Evolutionary conservation across 2,888 invertebrate genomes (phyloP).

Genomic region (Drosophila siamana): DNA sequence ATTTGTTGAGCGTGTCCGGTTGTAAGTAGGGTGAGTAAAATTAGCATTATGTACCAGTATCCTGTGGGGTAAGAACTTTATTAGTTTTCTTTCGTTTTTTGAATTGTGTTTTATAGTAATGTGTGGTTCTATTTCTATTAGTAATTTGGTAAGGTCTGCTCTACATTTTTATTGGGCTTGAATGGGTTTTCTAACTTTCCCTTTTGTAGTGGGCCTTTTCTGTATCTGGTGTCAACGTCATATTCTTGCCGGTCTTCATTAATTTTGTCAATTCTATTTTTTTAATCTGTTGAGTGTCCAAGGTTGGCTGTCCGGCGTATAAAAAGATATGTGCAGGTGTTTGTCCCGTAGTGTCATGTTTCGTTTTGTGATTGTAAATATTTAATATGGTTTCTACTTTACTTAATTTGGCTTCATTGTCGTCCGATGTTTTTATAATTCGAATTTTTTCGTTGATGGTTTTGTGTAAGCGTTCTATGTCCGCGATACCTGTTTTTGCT

Average conservation of each 20-base stretch:
- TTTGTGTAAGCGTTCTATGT: background rate
- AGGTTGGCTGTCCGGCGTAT: slow-evolving; percentile 4
- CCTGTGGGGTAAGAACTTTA: background rate
- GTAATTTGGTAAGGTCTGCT: background rate
- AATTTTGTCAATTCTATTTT: background rate
- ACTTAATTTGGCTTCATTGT: slow-evolving; percentile 2
- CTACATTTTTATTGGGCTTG: background rate
- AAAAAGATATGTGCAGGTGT: slow-evolving; percentile 3
- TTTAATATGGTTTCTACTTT: background rate
- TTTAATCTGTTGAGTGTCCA: background rate
- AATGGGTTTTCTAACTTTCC: background rate
- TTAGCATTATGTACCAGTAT: background rate
- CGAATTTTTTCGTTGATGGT: background rate
- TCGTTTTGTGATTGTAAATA: slow-evolving; percentile 1
- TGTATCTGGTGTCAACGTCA: background rate
- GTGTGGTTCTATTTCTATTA: background rate
- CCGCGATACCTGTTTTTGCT: slow-evolving; percentile 3
- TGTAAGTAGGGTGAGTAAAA: background rate
- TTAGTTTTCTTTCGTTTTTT: background rate
- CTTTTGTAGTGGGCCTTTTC: background rate
- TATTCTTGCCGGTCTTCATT: background rate
- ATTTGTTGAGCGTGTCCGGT: background rate
- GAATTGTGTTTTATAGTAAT: background rate
- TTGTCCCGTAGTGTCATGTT: slow-evolving; percentile 8
- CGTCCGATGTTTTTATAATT: background rate